Percentiles rank a stretch among this genome's conserved stretches.
Conservation (phyloP, 2,888 invertebrate genomes). For the Ichneumoninae sp. region DNA sequence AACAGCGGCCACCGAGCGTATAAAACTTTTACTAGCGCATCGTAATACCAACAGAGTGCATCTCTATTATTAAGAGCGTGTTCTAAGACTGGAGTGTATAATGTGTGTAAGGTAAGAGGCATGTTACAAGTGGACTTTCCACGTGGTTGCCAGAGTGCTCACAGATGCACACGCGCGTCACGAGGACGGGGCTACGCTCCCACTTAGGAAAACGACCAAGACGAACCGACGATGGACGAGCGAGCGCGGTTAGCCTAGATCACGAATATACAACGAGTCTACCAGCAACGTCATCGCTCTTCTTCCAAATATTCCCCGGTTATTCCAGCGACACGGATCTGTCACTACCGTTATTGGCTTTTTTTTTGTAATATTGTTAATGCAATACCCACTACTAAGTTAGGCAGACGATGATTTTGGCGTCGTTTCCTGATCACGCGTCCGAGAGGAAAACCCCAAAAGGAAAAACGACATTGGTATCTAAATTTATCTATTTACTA, state of each 20-base stretch:
- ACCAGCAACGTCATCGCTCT: conserved; percentile 31
- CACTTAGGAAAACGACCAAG: conserved; percentile 72
- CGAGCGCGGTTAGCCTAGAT: conserved; percentile 75
- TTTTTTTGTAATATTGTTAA: conserved; percentile 20
- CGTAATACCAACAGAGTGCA: conserved; percentile 17
- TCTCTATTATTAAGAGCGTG: conserved; percentile 33
- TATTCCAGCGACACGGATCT: conserved; percentile 23
- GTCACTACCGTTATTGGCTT: conserved; percentile 34
- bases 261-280: conserved; percentile 47
- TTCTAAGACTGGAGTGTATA: conserved; percentile 6
- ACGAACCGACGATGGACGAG: conserved; percentile 64
- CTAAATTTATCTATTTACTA: not conserved
- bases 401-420: not conserved
- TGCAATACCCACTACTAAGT: conserved; percentile 26
- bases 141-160: conserved; percentile 66
- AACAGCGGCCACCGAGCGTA: not conserved
- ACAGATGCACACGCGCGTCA: conserved; percentile 67
- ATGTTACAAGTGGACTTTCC: conserved; percentile 44
- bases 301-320: conserved; percentile 25
- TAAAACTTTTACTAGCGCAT: conserved; percentile 36
- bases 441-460: too few species aligned
- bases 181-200: conserved; percentile 74
- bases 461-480: not conserved
- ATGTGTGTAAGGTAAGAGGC: conserved; percentile 19
- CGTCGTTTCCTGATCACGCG: not conserved